Evolutionary conservation across 2,797 vertebrate genomes (phyloP), one percentile per base, ranked within the genome.

Genomic region (Parotocinclus haroldoi): DNA sequence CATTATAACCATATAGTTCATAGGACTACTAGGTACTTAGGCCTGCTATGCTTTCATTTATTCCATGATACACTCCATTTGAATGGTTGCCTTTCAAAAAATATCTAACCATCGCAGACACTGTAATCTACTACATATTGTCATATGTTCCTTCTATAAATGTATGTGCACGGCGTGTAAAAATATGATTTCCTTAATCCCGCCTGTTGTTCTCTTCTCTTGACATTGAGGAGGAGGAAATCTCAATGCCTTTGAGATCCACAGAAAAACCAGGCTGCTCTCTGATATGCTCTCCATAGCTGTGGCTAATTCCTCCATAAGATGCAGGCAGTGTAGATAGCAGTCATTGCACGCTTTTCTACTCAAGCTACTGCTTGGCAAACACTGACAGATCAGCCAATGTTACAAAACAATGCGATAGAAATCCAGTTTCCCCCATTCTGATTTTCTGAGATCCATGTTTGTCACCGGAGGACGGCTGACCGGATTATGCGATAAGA

Each of bases 401-500:
- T 75, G 75, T 79, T 79, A 69, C 65, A 77, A 68, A 79, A 71
- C 46, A 75, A 71, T 76, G 73, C 12, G 19, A 18, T 57, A 63
- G 52, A 67, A 57, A 75, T 50, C 67, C 69, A 17, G 63, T 70
- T 44, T 72, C 48, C 65, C 54, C 58, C 49, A 55, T 68, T 65
- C 59, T 45, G 51, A 69, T 63, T 75, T 73, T 71, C 59, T 68
- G 51, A 50, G 69, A 50, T 51, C 60, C 49, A 37, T 77, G 75
- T 77, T 79, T 77, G 71, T 71, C 75, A 72, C 53, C 17, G 60
- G 38, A 76, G 61, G 56, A 61, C 62, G 68, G 78, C 71, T 64
- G 70, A 73, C 68, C 54, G 64, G 78, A 68, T 79, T 77, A 73
- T 61, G 68, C 53, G 73, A 64, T 75, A 67, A 77, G 73, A 77